phyloP scores from a whole-genome alignment of 2,888 invertebrate species.

The Tipula lateralis region DNA sequence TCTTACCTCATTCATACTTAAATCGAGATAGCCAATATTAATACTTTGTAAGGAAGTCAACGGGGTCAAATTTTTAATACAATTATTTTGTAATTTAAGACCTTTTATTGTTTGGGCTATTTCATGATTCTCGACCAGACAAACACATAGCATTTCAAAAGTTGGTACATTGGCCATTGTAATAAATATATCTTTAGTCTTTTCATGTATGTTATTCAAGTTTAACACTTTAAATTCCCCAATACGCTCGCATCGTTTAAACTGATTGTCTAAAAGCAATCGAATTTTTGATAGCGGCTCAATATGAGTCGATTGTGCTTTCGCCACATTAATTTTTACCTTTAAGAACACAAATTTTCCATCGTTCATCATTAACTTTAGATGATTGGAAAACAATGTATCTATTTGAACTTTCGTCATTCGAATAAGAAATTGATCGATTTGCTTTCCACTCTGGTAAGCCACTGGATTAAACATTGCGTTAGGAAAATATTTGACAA shows the following conservation, averaged over 20 bases:
- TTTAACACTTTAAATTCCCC: not conserved
- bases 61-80: constrained; percentile 13
- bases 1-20: constrained; percentile 30
- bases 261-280: not conserved
- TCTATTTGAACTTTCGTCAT: constrained; percentile 24
- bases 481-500: not conserved
- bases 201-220: not conserved
- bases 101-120: constrained; percentile 26
- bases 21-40: constrained; percentile 26
- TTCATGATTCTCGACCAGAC: not conserved
- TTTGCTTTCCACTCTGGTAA: constrained; percentile 15
- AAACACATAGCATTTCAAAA: constrained; percentile 24
- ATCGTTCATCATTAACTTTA: not conserved
- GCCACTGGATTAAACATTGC: constrained; percentile 27
- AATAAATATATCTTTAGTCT: not conserved
- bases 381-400: not conserved
- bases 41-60: not conserved
- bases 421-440: constrained; percentile 30
- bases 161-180: constrained; percentile 31
- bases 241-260: not conserved
- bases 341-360: not conserved
- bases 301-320: not conserved
- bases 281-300: not conserved
- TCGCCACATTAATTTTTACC: constrained; percentile 31
- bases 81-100: constrained; percentile 30